Evolutionary conservation across 2,797 vertebrate species (phyloP).

Genomic region (Rhabdophis nuchalis): DNA sequence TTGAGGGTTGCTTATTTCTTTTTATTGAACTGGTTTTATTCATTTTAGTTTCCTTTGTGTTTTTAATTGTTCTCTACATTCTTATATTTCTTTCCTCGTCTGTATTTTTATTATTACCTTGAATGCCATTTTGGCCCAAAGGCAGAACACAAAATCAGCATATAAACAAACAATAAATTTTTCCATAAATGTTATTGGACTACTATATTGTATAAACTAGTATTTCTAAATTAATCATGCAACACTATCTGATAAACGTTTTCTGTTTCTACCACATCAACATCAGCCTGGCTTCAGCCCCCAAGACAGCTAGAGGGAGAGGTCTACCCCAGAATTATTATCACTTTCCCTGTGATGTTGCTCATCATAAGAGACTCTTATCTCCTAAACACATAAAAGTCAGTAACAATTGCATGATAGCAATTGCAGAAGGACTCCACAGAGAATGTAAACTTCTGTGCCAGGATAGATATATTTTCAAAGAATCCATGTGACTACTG

Average conservation of each 20-base stretch:
- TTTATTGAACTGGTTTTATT: background rate
- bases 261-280: background rate
- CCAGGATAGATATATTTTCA: background rate
- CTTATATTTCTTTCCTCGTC: background rate
- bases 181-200: background rate
- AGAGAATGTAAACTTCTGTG: background rate
- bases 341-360: background rate
- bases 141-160: background rate
- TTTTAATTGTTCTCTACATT: background rate
- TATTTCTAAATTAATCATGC: background rate
- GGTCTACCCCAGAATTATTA: background rate
- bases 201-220: background rate
- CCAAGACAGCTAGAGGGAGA: background rate
- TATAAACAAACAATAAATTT: background rate
- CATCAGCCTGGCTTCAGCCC: background rate
- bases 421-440: background rate
- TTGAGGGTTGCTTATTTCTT: background rate
- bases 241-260: background rate
- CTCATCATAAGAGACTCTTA: background rate
- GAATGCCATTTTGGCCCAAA: background rate
- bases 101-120: background rate
- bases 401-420: background rate
- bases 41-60: background rate
- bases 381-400: background rate
- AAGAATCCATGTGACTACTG: background rate